Percentiles rank a stretch among this genome's conserved stretches.
Conservation (phyloP, 2,113 vertebrate species). For the Procavia capensis region DNA sequence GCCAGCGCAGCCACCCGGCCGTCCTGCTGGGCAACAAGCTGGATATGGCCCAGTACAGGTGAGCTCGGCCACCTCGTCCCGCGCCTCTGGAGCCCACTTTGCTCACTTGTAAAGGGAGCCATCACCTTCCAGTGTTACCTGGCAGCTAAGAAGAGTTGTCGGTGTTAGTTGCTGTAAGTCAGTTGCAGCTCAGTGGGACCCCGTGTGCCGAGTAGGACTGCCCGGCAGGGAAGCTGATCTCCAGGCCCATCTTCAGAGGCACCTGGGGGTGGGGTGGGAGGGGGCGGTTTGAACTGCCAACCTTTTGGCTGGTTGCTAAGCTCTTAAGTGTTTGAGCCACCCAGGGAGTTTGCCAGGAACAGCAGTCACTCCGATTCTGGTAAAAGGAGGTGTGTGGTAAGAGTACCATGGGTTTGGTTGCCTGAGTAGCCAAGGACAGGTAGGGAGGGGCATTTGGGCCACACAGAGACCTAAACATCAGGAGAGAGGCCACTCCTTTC, state of each 20-base stretch:
- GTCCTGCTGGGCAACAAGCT: conserved; percentile 95
- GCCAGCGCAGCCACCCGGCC: conserved; percentile 84
- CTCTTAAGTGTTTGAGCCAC: neutral
- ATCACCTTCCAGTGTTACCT: neutral
- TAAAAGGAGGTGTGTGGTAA: neutral
- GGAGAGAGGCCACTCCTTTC: neutral
- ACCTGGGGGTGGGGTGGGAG: neutral
- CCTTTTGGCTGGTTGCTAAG: neutral
- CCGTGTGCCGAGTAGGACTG: neutral
- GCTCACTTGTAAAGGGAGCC: neutral
- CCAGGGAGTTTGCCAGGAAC: neutral
- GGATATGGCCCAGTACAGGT: conserved; percentile 97
- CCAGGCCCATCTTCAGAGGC: neutral
- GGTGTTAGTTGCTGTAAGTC: neutral
- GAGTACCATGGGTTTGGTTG: neutral
- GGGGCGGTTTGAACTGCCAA: neutral
- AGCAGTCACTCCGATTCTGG: neutral
- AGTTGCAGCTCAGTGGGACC: neutral
- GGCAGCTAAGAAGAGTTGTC: neutral
- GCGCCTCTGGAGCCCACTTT: neutral
- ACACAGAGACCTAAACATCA: neutral
- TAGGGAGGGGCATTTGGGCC: neutral
- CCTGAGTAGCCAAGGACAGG: neutral
- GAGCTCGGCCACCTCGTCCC: rapidly evolving
- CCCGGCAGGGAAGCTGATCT: neutral